Percentiles rank a stretch among this genome's conserved stretches.
These are phyloP conservation scores for Chlorocebus sabaeus DNA, from an alignment of 2,113 vertebrate species.

Conservation along the genomic window DNA sequence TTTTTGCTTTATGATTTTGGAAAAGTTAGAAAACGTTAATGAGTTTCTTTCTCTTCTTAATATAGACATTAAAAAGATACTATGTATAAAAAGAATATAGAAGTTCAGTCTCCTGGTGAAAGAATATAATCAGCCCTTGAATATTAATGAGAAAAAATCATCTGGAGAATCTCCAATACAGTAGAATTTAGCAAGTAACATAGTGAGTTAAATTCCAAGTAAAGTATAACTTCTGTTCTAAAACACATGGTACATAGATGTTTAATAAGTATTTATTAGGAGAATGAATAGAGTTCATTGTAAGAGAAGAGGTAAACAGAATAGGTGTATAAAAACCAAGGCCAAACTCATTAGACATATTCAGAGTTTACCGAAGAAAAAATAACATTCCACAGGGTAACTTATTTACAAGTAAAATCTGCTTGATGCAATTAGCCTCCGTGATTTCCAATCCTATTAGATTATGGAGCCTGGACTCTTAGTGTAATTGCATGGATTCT, in stretches of 20 bases:
- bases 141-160: background rate
- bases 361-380: background rate
- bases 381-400: background rate
- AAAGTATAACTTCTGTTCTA: background rate
- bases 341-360: background rate
- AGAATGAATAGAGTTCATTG: background rate
- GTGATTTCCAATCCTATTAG: background rate
- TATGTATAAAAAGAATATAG: background rate
- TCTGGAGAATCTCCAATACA: background rate
- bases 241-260: background rate
- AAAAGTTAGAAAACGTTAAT: background rate
- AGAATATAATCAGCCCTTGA: background rate
- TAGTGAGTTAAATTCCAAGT: background rate
- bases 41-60: background rate
- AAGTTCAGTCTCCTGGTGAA: background rate
- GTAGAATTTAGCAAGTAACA: background rate
- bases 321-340: background rate
- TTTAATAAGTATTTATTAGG: background rate
- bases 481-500: background rate
- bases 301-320: background rate
- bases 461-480: background rate
- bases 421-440: background rate
- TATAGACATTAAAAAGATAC: background rate
- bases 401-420: background rate
- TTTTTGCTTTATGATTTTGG: background rate